phyloP scores from a whole-genome alignment of 1,140 invertebrate genomes.

The Anastrepha obliqua region DNA sequence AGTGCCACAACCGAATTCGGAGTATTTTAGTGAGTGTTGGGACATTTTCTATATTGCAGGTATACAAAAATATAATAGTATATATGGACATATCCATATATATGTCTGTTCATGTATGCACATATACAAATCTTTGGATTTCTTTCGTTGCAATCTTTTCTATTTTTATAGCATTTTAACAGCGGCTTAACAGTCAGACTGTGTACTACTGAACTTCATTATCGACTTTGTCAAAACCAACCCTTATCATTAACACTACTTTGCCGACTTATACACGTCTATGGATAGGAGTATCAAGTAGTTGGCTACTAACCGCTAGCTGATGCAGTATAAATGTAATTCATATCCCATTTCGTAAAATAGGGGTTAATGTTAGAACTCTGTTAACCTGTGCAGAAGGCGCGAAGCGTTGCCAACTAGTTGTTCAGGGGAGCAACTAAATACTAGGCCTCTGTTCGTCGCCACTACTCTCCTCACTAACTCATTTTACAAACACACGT shows the following conservation, averaged over 20 bases:
- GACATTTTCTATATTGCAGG: neutral
- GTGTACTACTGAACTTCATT: neutral
- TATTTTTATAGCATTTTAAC: conserved; percentile 15
- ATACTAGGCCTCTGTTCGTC: too few species aligned
- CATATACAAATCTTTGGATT: neutral
- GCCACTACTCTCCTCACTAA: too few species aligned
- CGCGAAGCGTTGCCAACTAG: neutral
- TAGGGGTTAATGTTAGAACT: neutral
- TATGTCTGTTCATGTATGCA: neutral
- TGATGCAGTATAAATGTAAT: neutral
- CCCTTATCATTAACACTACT: neutral
- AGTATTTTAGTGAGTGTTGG: conserved; percentile 42
- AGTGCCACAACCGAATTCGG: conserved; percentile 20
- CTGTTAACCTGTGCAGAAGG: neutral
- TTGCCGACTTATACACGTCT: neutral
- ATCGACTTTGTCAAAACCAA: neutral
- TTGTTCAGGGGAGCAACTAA: too few species aligned
- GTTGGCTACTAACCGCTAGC: neutral
- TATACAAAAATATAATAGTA: neutral
- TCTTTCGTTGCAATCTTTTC: neutral
- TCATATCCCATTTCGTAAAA: neutral
- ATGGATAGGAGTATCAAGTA: too few species aligned
- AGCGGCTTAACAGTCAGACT: neutral
- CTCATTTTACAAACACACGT: too few species aligned
- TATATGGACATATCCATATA: too few species aligned